These are phyloP conservation scores for Ectropis grisescens DNA, from an alignment of 1,140 invertebrate genomes.

Conservation along the genomic window DNA sequence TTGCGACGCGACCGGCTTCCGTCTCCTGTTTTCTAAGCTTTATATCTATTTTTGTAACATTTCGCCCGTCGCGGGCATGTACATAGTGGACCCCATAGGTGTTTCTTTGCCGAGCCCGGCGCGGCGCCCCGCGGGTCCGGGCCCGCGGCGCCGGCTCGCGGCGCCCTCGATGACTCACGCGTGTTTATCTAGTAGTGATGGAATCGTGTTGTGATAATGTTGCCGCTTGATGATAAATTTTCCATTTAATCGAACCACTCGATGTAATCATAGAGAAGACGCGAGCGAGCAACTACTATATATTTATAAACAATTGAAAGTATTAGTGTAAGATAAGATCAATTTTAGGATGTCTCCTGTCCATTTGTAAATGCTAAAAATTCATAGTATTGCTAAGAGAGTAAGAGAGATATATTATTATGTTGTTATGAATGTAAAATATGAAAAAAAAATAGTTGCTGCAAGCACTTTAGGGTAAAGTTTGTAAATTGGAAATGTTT, in stretches of 20 bases:
- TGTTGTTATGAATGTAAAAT: conserved; percentile 1
- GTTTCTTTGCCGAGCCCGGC: too few species aligned
- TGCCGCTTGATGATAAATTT: too few species aligned
- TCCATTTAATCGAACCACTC: too few species aligned
- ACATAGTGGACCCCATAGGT: too few species aligned
- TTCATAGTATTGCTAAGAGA: conserved; percentile 1
- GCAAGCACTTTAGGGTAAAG: conserved; percentile 3
- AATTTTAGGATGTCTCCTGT: conserved; percentile 6
- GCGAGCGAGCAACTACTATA: too few species aligned
- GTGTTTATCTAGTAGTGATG: too few species aligned
- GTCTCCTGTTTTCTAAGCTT: conserved; percentile 44
- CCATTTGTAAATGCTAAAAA: not conserved
- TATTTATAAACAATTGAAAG: conserved; percentile 2
- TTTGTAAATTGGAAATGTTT: conserved; percentile 10
- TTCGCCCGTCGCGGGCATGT: conserved; percentile 28
- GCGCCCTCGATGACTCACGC: too few species aligned
- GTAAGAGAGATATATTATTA: conserved; percentile 1
- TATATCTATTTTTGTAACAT: conserved; percentile 40
- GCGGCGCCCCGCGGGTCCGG: too few species aligned
- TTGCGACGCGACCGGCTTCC: conserved; percentile 25
- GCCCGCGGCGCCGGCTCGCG: too few species aligned
- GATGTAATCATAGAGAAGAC: too few species aligned
- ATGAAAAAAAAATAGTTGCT: conserved; percentile 2
- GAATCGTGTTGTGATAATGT: too few species aligned
- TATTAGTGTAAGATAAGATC: conserved; percentile 8